A percentile compares a stretch with the other conserved stretches of the same genome.
These are phyloP conservation scores for Drosophila pegasa DNA, from an alignment of 2,888 invertebrate genomes.

Conservation along the genomic window DNA sequence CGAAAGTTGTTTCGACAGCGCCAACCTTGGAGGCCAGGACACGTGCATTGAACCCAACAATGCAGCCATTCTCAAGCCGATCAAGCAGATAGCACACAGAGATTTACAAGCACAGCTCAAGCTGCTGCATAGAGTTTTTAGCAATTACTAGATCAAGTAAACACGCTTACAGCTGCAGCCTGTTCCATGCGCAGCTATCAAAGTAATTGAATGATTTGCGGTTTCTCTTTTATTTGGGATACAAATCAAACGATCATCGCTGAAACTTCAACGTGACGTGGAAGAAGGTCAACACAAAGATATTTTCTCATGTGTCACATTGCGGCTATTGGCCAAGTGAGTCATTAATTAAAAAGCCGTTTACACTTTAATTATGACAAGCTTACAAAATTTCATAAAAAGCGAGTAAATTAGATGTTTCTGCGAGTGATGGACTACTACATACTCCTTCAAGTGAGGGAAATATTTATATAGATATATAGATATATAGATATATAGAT, in stretches of 20 bases:
- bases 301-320: conserved; percentile 25
- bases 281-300: conserved; percentile 52
- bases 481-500: too few species aligned
- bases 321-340: conserved; percentile 40
- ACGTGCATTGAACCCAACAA: conserved; percentile 63
- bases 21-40: conserved; percentile 51
- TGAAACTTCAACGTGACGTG: conserved; percentile 15
- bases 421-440: neutral
- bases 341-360: conserved; percentile 55
- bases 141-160: conserved; percentile 26
- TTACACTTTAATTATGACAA: conserved; percentile 60
- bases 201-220: conserved; percentile 41
- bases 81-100: conserved; percentile 21
- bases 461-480: neutral
- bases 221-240: conserved; percentile 25
- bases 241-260: conserved; percentile 23
- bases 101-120: conserved; percentile 16
- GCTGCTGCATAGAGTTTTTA: conserved; percentile 6
- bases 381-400: conserved; percentile 57
- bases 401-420: neutral
- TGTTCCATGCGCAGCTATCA: conserved; percentile 11
- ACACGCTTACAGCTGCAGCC: conserved; percentile 10
- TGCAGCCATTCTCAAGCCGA: conserved; percentile 25
- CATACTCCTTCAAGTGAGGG: neutral
- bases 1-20: conserved; percentile 71